These are phyloP conservation scores for Leptinotarsa lineolata DNA, from an alignment of 1,140 invertebrate genomes.

Conservation along the genomic window DNA sequence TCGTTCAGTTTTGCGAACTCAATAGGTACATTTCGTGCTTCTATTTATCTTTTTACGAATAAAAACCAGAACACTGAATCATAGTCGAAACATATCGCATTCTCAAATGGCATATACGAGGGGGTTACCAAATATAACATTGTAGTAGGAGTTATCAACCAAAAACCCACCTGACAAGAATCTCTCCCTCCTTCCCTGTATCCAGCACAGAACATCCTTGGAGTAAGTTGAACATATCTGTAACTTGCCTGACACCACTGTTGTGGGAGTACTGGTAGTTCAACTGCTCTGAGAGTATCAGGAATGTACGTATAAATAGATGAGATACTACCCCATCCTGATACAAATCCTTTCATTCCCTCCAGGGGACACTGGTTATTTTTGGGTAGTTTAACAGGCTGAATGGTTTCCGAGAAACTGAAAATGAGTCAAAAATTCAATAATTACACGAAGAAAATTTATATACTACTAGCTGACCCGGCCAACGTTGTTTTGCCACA, in stretches of 20 bases:
- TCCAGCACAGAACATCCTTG: slow-evolving; percentile 35
- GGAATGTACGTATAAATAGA: neutral
- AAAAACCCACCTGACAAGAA: slow-evolving; percentile 35
- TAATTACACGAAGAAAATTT: too few species aligned
- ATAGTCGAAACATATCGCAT: too few species aligned
- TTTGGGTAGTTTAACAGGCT: slow-evolving; percentile 11
- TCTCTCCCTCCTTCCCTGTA: slow-evolving; percentile 28
- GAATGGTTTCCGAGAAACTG: slow-evolving; percentile 9
- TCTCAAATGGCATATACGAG: too few species aligned
- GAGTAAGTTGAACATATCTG: slow-evolving; percentile 13
- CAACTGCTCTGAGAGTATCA: neutral
- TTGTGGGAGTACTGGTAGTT: neutral
- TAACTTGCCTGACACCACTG: slow-evolving; percentile 11
- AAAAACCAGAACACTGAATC: too few species aligned
- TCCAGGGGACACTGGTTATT: neutral
- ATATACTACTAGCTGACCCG: too few species aligned
- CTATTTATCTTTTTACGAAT: too few species aligned
- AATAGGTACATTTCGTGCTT: too few species aligned
- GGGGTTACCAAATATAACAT: too few species aligned
- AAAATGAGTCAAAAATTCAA: too few species aligned
- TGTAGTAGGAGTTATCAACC: neutral
- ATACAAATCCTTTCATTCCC: neutral
- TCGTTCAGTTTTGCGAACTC: too few species aligned
- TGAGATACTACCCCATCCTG: slow-evolving; percentile 20
- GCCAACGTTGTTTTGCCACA: too few species aligned